Conservation (phyloP, 1,140 invertebrate species). For the Rhagoletis zephyria region DNA sequence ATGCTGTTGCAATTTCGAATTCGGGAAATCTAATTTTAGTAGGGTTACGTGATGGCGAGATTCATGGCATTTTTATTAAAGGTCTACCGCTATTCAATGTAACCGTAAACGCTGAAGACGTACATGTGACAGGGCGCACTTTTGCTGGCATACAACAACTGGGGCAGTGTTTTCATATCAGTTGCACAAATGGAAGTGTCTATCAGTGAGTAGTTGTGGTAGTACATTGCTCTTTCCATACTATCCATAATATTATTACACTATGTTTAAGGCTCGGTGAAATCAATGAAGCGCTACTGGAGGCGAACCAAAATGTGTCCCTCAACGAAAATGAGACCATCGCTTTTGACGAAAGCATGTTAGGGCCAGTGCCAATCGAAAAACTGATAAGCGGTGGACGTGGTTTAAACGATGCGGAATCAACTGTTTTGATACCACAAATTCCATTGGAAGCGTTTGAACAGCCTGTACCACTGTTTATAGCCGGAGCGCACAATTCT, state of each 20-base stretch:
- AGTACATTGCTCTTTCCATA: background rate
- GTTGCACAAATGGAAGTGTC: constrained; percentile 68
- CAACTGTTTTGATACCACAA: constrained; percentile 59
- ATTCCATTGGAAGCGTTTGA: background rate
- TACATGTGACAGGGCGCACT: constrained; percentile 59
- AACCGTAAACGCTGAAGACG: constrained; percentile 64
- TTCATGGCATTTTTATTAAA: constrained; percentile 69
- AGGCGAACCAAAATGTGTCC: constrained; percentile 59
- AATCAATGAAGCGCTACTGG: constrained; percentile 64
- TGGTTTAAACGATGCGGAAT: constrained; percentile 58
- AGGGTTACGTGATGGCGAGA: constrained; percentile 67
- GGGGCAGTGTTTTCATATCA: constrained; percentile 63
- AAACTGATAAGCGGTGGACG: constrained; percentile 58
- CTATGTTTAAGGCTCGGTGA: constrained; percentile 61
- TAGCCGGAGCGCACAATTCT: constrained; percentile 59
- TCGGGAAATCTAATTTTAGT: constrained; percentile 69
- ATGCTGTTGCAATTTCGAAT: constrained; percentile 65
- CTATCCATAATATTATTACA: background rate
- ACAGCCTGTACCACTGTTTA: constrained; percentile 42
- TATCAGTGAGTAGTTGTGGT: constrained; percentile 61
- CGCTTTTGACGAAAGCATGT: constrained; percentile 60
- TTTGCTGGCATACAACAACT: constrained; percentile 66
- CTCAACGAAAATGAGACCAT: constrained; percentile 63
- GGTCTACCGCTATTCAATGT: constrained; percentile 64
- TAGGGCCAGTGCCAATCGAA: constrained; percentile 63